phyloP scores from a whole-genome alignment of 2,888 invertebrate genomes.

The Mesochorus sp. region DNA sequence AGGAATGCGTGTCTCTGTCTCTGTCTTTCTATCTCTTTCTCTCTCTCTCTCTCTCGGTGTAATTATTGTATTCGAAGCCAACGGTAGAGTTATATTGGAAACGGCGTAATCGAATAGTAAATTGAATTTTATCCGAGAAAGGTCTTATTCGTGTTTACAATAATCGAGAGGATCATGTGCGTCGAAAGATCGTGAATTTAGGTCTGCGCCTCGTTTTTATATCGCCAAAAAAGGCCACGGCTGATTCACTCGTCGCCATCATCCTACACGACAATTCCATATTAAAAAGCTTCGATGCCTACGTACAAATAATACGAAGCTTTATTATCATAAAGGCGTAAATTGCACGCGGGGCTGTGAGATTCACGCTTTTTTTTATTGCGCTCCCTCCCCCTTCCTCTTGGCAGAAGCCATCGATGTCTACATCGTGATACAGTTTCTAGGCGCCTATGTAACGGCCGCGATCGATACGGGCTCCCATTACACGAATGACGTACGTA shows the following conservation, averaged over 20 bases:
- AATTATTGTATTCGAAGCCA: conserved; percentile 51
- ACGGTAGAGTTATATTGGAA: too few relatives aligned
- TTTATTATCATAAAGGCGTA: background rate
- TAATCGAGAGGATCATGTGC: background rate
- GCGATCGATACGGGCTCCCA: conserved; percentile 48
- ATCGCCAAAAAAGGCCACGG: conserved; percentile 57
- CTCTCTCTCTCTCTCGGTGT: conserved; percentile 61
- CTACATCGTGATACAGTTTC: conserved; percentile 47
- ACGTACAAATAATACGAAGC: background rate
- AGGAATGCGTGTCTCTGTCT: conserved; percentile 58
- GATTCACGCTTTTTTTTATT: too few relatives aligned
- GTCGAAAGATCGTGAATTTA: conserved; percentile 22
- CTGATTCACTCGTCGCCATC: conserved; percentile 46
- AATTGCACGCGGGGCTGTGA: too few relatives aligned
- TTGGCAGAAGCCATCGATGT: background rate
- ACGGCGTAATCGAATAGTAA: too few relatives aligned
- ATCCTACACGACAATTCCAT: conserved; percentile 44
- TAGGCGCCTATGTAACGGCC: conserved; percentile 30
- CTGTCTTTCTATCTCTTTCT: conserved; percentile 58
- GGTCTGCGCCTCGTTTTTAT: too few relatives aligned
- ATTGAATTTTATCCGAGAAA: too few relatives aligned
- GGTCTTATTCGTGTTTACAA: background rate
- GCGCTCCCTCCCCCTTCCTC: too few relatives aligned
- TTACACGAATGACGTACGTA: conserved; percentile 43
- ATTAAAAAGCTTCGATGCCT: conserved; percentile 9